Evolutionary conservation across 2,888 invertebrate genomes (phyloP).

Genomic region (Coelopa pilipes): DNA sequence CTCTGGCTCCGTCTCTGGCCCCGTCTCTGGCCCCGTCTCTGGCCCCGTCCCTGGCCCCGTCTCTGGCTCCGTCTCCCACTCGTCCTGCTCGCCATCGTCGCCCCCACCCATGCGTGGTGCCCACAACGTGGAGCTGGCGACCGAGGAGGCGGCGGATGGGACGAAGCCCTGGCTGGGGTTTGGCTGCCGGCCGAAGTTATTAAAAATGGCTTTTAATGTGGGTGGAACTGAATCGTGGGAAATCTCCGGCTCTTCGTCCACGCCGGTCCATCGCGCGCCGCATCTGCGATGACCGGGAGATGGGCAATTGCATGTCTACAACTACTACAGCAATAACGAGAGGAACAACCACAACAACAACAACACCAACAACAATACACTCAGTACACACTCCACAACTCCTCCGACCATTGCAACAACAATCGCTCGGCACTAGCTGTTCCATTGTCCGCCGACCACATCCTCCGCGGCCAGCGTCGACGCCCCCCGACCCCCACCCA

Average conservation of each 20-base stretch:
- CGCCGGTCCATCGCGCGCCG: not conserved
- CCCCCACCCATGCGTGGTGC: not conserved
- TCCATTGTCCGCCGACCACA: too few species aligned
- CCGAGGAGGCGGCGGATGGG: too few species aligned
- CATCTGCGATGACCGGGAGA: conserved; percentile 4
- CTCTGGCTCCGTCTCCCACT: too few species aligned
- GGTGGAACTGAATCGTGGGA: conserved; percentile 37
- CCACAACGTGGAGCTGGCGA: too few species aligned
- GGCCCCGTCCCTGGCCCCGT: too few species aligned
- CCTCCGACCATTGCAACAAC: not conserved
- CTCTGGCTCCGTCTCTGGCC: too few species aligned
- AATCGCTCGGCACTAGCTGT: not conserved
- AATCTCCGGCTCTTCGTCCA: conserved; percentile 23
- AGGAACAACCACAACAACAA: not conserved
- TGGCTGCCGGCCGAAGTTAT: conserved; percentile 24
- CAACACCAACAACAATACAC: too few species aligned
- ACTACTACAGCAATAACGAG: not conserved
- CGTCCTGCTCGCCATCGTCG: not conserved
- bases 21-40: too few species aligned
- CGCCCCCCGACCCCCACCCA: too few species aligned
- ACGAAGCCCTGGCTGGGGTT: not conserved
- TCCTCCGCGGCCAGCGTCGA: too few species aligned
- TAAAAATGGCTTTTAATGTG: conserved; percentile 35
- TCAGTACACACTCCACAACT: too few species aligned
- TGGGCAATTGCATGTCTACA: conserved; percentile 29